Evolutionary conservation across 2,888 invertebrate species (phyloP), one percentile per base, ranked within the genome.

Genomic region (Limnephilus rhombicus): DNA sequence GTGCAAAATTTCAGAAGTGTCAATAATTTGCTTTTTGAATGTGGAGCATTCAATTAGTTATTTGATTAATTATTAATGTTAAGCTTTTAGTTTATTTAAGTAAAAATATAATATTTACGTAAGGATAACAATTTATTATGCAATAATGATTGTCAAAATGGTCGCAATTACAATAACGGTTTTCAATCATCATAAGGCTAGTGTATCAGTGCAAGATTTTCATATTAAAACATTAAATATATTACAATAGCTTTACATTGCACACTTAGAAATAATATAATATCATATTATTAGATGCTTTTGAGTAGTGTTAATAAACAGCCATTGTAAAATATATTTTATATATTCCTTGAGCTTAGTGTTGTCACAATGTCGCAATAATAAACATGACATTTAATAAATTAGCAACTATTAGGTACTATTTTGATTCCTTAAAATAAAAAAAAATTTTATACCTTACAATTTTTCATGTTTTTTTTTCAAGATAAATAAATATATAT

Each of bases 321-420:
- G 68, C n/a, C 24, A 68, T 7, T 68, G 24, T 68, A 24, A 68
- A 68, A 68, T 18, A 68, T 68, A 68, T 68, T 37, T 45, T 85
- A 49, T 24, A n/a, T 45, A 49, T 24, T 41, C 29, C 85, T 85
- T 85, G 49, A 86, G 86, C 86, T 49, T 86, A 68, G n/a, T 68
- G n/a, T 68, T 68, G 68, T 53, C n/a, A 37, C 37, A 85, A 85
- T 85, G 85, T 86, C 86, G 86, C 86, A 86, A 86, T 86, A 86
- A 86, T 45, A 45, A 49, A 86, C 86, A 86, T 86, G 86, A 86
- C 86, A 86, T 29, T 49, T n/a, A 24, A 24, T n/a, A 68, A 24
- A n/a, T n/a, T 68, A 68, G 1, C 7, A 0, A 68, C 68, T 68
- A 68, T 68, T 68, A 68, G 1, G 24, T 0, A 68, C 68, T 68